Evolutionary conservation across 2,113 vertebrate genomes (phyloP).

Genomic region (Bungarus multicinctus): DNA sequence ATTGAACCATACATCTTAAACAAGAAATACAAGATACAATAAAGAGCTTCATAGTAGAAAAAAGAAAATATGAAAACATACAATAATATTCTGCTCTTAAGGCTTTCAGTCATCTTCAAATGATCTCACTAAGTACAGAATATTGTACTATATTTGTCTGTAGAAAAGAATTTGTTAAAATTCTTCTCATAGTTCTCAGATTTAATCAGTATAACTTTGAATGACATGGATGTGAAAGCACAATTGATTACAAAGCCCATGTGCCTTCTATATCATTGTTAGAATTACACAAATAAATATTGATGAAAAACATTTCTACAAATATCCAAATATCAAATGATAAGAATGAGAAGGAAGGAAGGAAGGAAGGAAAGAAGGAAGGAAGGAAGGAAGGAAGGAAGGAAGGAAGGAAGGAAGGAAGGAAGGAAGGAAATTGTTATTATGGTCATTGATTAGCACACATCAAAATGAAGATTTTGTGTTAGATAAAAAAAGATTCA

Average conservation of each 20-base stretch:
- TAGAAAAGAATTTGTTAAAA: too few species aligned
- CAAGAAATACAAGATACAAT: not conserved
- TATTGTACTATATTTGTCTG: not conserved
- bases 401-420: too few species aligned
- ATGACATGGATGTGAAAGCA: not conserved
- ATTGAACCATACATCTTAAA: not conserved
- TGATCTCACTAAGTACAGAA: not conserved
- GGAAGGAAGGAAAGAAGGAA: not conserved
- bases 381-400: too few species aligned
- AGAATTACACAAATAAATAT: not conserved
- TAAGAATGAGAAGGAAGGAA: not conserved
- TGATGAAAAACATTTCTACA: not conserved
- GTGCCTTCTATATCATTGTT: not conserved
- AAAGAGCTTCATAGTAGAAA: not conserved
- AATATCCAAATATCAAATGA: not conserved
- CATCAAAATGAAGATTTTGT: not conserved
- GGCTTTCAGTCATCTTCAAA: not conserved
- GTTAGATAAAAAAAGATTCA: not conserved
- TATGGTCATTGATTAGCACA: not conserved
- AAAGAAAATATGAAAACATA: not conserved
- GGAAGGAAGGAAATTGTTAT: not conserved
- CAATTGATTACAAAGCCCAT: not conserved
- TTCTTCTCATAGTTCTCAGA: not conserved
- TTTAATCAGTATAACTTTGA: not conserved
- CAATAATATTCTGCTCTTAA: not conserved